phyloP scores from a whole-genome alignment of 2,888 invertebrate species.

The Meteorus colon region DNA sequence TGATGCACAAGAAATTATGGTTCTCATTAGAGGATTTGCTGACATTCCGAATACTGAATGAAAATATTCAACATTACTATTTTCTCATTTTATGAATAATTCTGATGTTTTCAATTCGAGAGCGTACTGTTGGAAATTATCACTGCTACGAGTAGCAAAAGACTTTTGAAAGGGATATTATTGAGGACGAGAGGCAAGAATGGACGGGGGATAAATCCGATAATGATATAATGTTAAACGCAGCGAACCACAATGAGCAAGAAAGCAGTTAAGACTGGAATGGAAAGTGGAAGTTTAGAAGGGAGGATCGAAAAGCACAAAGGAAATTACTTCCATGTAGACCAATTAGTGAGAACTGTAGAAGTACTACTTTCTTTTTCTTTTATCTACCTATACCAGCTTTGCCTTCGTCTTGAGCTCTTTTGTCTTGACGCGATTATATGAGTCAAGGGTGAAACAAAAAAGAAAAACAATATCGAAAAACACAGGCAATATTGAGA shows the following conservation, averaged over 20 bases:
- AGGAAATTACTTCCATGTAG: conserved; percentile 25
- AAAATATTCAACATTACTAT: no score
- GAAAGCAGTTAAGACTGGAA: not conserved
- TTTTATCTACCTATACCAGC: not conserved
- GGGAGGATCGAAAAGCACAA: conserved; percentile 18
- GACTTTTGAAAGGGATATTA: not conserved
- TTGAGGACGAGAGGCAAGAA: not conserved
- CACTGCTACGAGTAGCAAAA: not conserved
- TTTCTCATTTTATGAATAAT: no score
- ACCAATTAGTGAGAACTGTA: conserved; percentile 25
- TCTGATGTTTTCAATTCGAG: no score
- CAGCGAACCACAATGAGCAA: conserved; percentile 30
- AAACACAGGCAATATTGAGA: not conserved
- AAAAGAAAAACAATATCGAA: not conserved
- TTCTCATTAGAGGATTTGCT: no score
- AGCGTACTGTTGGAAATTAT: not conserved
- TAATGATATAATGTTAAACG: conserved; percentile 35
- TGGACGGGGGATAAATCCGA: conserved; percentile 12
- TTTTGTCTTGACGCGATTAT: conserved; percentile 13
- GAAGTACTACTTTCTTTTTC: conserved; percentile 1
- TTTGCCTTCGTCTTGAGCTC: not conserved
- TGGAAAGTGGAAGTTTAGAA: not conserved
- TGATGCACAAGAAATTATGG: no score
- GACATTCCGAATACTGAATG: no score
- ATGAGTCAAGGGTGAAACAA: not conserved